Evolutionary conservation across 2,113 vertebrate genomes (phyloP).

Genomic region (Mus pahari): DNA sequence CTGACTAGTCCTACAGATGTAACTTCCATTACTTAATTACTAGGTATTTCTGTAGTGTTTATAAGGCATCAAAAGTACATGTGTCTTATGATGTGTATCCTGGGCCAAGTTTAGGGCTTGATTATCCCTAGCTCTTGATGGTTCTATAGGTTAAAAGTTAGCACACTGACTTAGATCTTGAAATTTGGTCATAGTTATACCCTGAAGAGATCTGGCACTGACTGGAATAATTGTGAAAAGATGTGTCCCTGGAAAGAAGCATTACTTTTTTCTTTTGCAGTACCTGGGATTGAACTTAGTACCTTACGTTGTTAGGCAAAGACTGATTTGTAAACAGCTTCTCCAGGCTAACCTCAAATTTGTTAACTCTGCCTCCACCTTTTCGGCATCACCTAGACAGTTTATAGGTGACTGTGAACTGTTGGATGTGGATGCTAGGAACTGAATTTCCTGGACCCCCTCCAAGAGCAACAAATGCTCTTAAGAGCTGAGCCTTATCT

Average conservation of each 20-base stretch:
- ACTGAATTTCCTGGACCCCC: neutral
- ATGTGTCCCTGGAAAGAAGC: neutral
- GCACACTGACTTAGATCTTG: neutral
- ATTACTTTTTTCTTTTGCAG: neutral
- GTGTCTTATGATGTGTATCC: neutral
- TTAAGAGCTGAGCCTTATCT: neutral
- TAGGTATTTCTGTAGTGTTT: neutral
- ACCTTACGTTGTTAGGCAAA: neutral
- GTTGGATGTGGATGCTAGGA: neutral
- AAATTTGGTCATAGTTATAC: neutral
- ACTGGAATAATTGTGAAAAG: neutral
- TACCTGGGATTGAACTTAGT: too few relatives aligned
- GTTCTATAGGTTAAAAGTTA: neutral
- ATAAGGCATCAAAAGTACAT: neutral
- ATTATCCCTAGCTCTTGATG: neutral
- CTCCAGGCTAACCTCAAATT: neutral
- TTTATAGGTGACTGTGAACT: neutral
- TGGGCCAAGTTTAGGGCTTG: slow-evolving; percentile 1
- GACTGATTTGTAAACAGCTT: neutral
- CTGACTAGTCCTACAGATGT: neutral
- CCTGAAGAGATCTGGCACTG: neutral
- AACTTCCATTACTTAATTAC: neutral
- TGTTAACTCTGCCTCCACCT: neutral
- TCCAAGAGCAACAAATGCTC: neutral
- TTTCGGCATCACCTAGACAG: neutral